Evolutionary conservation across 2,797 vertebrate species (phyloP), one percentile per base, ranked within the genome.

Genomic region (Holocentrus rufus): DNA sequence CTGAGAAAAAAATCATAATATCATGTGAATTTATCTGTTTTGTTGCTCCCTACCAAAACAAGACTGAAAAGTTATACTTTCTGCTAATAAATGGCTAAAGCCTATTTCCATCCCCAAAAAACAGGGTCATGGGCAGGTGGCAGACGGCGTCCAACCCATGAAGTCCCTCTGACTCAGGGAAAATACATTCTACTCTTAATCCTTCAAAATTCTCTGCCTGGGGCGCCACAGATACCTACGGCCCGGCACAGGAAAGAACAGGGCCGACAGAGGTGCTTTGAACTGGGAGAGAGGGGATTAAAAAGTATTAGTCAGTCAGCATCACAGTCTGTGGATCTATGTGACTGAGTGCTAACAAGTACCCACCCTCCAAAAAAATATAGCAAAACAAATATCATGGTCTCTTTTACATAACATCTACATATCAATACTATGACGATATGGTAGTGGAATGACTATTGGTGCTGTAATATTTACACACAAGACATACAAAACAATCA

Each of bases 171-270:
- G 90, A 90, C 85, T 88, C 84, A 89, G 87, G 87, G 65, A 73
- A 85, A 91, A 90, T 5, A 87, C 85, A 90, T 91, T 90, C 89
- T 85, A 64, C 69, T 83, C 87, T 69, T 92, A 90, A 91, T 91
- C 88, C 91, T 86, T 79, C 54, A 74, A 81, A 84, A 73, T 85
- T 86, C 77, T 75, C 81, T 75, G 84, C 54, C 79, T 77, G 76
- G 72, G 75, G 68, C 80, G 75, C 57, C 79, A 83, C 76, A 72
- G 76, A 89, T 85, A 87, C 77, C 74, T 75, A 80, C 17, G 22
- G 72, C 77, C 46, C 80, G 72, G 80, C 81, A 79, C 15, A 18
- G 86, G 79, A 57, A 77, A 72, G 74, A 77, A 74, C 56, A 52
- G 69, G 58, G 76, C 74, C 68, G 79, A 82, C 18, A 84, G 73